Evolutionary conservation across 2,113 vertebrate genomes (phyloP).

Genomic region (Callipepla californica): DNA sequence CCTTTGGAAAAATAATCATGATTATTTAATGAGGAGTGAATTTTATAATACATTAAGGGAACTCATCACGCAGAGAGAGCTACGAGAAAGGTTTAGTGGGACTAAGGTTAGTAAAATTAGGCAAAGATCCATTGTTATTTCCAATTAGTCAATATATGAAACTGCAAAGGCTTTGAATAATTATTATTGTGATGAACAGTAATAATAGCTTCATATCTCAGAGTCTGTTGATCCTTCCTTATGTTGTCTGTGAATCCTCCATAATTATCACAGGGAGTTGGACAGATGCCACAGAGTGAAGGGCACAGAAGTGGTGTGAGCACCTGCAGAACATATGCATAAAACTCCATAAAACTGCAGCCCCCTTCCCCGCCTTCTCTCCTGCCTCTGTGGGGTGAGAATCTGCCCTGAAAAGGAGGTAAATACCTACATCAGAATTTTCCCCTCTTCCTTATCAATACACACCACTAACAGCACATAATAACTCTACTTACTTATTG

Average conservation of each 20-base stretch:
- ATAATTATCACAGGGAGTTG: background rate
- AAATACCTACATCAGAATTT: background rate
- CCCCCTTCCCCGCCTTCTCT: background rate
- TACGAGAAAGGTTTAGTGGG: background rate
- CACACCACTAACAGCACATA: background rate
- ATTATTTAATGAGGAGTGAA: conserved; percentile 5
- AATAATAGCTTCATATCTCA: background rate
- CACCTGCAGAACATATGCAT: background rate
- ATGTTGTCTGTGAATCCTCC: background rate
- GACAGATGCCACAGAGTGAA: background rate
- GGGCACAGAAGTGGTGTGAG: background rate
- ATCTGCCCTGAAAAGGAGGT: background rate
- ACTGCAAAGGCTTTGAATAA: background rate
- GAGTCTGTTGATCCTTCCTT: background rate
- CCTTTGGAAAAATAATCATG: conserved; percentile 9
- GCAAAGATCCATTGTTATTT: background rate
- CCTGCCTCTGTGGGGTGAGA: background rate
- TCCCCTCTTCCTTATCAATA: background rate
- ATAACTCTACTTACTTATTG: background rate
- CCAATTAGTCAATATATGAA: background rate
- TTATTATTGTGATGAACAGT: background rate
- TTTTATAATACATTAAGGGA: background rate
- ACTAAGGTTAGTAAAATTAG: background rate
- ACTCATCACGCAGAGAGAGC: background rate
- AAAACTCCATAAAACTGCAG: background rate